Evolutionary conservation across 2,113 vertebrate species (phyloP).

Genomic region (Corythornis vintsioides): DNA sequence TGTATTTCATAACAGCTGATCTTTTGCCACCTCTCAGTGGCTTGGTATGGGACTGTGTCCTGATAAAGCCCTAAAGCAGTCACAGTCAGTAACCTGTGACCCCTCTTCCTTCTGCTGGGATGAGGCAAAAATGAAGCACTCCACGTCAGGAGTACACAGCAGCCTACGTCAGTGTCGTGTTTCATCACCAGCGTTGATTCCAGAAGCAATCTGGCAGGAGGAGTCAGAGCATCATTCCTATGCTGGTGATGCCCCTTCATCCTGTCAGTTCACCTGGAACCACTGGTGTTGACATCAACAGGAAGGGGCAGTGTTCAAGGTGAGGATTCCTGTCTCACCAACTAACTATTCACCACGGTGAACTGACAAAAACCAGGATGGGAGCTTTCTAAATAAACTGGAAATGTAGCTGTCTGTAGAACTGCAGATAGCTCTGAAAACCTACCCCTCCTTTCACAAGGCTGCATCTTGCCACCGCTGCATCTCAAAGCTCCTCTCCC

Average conservation of each 20-base stretch:
- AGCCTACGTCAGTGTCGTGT: fast-evolving
- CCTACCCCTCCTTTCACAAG: not conserved
- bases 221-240: not conserved
- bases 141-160: not conserved
- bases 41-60: not conserved
- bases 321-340: not conserved
- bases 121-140: not conserved
- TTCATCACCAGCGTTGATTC: not conserved
- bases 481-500: not conserved
- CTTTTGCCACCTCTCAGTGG: not conserved
- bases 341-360: not conserved
- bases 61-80: not conserved
- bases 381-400: not conserved
- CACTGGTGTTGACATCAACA: not conserved
- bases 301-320: not conserved
- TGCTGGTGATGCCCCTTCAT: not conserved
- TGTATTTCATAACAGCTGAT: not conserved
- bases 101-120: not conserved
- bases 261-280: not conserved
- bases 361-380: not conserved
- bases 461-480: not conserved
- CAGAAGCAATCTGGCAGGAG: not conserved
- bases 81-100: not conserved
- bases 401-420: not conserved
- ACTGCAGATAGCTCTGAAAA: not conserved